Percentiles rank a stretch among this genome's conserved stretches.
phyloP scores from a whole-genome alignment of 2,888 invertebrate species.

The Diaperis boleti region DNA sequence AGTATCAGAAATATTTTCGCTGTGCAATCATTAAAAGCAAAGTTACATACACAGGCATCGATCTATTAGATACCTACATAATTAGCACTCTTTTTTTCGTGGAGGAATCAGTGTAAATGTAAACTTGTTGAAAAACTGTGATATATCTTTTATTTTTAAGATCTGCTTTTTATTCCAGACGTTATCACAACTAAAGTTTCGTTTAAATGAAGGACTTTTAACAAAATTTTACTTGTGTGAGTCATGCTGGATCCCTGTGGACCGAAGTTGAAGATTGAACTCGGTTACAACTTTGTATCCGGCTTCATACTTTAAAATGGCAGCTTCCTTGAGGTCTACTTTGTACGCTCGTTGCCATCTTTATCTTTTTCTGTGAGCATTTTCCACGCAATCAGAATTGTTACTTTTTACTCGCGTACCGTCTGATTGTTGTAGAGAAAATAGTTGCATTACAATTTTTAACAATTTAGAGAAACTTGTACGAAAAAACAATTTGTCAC shows the following conservation, averaged over 20 bases:
- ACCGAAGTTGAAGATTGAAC: slow-evolving; percentile 36
- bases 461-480: no score
- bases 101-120: neutral
- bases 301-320: slow-evolving; percentile 33
- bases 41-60: no score
- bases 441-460: no score
- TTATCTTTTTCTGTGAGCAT: no score
- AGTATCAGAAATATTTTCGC: no score
- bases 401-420: no score
- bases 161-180: neutral
- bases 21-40: no score
- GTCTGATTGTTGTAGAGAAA: no score
- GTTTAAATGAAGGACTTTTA: slow-evolving; percentile 35
- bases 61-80: no score
- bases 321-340: slow-evolving; percentile 26
- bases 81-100: slow-evolving; percentile 9
- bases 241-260: slow-evolving; percentile 17
- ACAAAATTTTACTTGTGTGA: slow-evolving; percentile 33
- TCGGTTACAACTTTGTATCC: slow-evolving; percentile 40
- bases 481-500: no score
- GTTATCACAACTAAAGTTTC: slow-evolving; percentile 13
- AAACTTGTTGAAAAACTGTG: slow-evolving; percentile 21
- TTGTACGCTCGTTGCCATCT: no score
- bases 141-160: slow-evolving; percentile 20
- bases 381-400: no score